Evolutionary conservation across 2,888 invertebrate genomes (phyloP).

Genomic region (Cybosia mesomella): DNA sequence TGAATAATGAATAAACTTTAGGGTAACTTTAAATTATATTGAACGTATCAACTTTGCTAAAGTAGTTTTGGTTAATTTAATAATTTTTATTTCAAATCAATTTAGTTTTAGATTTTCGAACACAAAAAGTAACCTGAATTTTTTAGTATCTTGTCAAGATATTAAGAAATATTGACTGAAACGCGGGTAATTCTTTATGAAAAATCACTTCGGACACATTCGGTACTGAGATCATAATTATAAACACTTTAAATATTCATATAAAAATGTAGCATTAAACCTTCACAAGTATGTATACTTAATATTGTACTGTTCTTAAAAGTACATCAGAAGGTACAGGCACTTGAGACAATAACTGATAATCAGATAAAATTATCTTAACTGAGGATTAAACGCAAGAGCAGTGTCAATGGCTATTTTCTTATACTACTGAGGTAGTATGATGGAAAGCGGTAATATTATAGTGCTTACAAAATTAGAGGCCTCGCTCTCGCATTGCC

Average conservation of each 20-base stretch:
- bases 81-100: not conserved
- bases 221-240: not conserved
- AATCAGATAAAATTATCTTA: not conserved
- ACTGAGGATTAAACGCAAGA: slow-evolving; percentile 7
- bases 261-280: not conserved
- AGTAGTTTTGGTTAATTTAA: not conserved
- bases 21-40: no score
- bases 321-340: not conserved
- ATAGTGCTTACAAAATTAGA: not conserved
- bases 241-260: not conserved
- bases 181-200: not conserved
- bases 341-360: slow-evolving; percentile 3
- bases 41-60: not conserved
- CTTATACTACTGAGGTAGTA: not conserved
- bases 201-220: not conserved
- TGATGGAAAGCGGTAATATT: not conserved
- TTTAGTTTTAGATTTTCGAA: not conserved
- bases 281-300: not conserved
- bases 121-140: not conserved
- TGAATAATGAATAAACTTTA: no score
- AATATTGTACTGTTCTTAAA: not conserved
- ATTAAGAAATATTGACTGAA: not conserved
- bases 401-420: not conserved
- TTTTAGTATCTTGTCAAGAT: not conserved
- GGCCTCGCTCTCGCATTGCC: no score